A percentile compares a stretch with the other conserved stretches of the same genome.
Evolutionary conservation across 2,888 invertebrate genomes (phyloP).

Genomic region (Agrotis puta): DNA sequence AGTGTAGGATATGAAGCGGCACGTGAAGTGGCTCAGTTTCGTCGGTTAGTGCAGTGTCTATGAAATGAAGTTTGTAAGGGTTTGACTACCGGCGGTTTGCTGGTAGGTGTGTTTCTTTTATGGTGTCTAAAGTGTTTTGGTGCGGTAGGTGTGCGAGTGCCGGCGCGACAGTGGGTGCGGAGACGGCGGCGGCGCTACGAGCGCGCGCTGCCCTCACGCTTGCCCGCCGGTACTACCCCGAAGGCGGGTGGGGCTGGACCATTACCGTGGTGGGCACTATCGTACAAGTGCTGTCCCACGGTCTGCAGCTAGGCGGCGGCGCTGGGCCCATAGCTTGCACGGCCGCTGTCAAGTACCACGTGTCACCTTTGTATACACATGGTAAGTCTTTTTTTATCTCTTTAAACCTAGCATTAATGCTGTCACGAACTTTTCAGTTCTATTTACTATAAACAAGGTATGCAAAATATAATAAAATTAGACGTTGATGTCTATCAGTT

Average conservation of each 20-base stretch:
- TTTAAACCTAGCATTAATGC: neutral
- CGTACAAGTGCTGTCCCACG: slow-evolving; percentile 94
- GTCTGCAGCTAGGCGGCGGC: slow-evolving; percentile 93
- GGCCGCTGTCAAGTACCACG: slow-evolving; percentile 92
- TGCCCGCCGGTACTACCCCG: slow-evolving; percentile 95
- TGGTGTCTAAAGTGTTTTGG: slow-evolving; percentile 73
- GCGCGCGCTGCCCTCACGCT: slow-evolving; percentile 92
- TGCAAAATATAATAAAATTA: slow-evolving; percentile 6
- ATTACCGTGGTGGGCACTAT: slow-evolving; percentile 93
- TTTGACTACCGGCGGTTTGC: slow-evolving; percentile 49
- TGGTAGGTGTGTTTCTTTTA: slow-evolving; percentile 59
- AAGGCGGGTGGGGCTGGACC: slow-evolving; percentile 97
- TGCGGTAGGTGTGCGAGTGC: slow-evolving; percentile 89
- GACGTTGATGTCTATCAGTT: slow-evolving; percentile 32
- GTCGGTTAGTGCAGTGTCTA: slow-evolving; percentile 83
- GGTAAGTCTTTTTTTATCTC: slow-evolving; percentile 80
- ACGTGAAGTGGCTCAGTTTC: slow-evolving; percentile 88
- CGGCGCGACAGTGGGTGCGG: slow-evolving; percentile 86
- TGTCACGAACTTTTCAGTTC: neutral
- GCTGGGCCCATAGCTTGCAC: slow-evolving; percentile 92
- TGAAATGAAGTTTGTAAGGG: slow-evolving; percentile 61
- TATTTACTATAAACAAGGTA: neutral
- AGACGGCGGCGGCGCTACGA: slow-evolving; percentile 88
- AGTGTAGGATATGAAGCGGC: slow-evolving; percentile 89
- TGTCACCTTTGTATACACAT: slow-evolving; percentile 92